Base-by-base conservation (phyloP, 2,888 invertebrate species). In the Thera britannica region DNA sequence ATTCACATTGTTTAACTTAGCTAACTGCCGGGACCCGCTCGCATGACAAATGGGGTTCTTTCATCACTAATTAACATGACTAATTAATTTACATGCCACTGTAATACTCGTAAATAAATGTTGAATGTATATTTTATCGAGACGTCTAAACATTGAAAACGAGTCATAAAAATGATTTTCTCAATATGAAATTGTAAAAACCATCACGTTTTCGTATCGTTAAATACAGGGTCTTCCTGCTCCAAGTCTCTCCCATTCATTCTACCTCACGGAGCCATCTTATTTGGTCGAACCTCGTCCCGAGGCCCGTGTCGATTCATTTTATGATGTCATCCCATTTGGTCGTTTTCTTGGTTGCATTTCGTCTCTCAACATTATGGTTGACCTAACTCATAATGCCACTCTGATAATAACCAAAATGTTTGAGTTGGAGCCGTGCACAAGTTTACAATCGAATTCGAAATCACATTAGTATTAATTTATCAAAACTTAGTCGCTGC, bases 361-460 rank as follows among this genome's bases (percentile, higher is more conserved):
- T 9, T 41, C 56, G 38, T 38, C 57, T 12, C 7, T 23, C 23
- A 23, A 23, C 52, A 0, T 52, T 9, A 52, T 52, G 23, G 52
- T 9, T 2, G 12, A 57, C 2, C 23, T 41, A 57, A 36, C 41
- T 44, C 44, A 9, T 51, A 23, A 56, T 56, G 8, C 36, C 38
- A n/a, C n/a, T 38, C 38, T 11, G 12, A 38, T 41, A 38, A 38
- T 1, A 5, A 38, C 36, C 12, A 55, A 38, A 41, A 56, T 35
- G 6, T 12, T 35, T 11, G 5, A 34, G 55, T 6, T 51, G 34
- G 34, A 52, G 34, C 8, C 52, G 49, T 57, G 11, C 49, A 60
- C 55, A 65, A 56, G 59, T 66, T 66, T 60, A 48, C 60, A 65
- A 48, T 56, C n/a, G n/a, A n/a, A n/a, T n/a, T n/a, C n/a, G 38